Conservation (phyloP, 2,888 invertebrate genomes). For the Sinopyrophorus schimmeli region DNA sequence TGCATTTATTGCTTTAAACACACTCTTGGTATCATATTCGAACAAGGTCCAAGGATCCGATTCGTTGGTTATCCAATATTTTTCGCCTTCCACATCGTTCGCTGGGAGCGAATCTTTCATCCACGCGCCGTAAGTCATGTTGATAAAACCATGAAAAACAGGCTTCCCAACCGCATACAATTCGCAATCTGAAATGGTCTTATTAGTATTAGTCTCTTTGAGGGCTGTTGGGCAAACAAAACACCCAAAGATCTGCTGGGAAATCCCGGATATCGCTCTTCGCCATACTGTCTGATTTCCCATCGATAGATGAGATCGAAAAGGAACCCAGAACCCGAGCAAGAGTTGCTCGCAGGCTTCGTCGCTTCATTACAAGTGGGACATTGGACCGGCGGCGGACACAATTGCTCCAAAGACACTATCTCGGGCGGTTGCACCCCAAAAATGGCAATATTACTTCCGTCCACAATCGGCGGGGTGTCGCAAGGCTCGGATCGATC, state of each 20-base stretch:
- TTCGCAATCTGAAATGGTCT: conserved; percentile 73
- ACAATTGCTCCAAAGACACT: conserved; percentile 63
- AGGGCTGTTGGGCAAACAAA: no score
- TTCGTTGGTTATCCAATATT: conserved; percentile 83
- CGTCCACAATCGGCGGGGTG: conserved; percentile 53
- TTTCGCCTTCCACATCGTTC: conserved; percentile 63
- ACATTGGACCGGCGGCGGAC: conserved; percentile 64
- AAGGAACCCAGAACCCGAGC: conserved; percentile 60
- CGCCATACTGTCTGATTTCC: conserved; percentile 61
- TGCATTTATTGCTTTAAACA: conserved; percentile 64
- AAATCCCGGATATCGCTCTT: conserved; percentile 62
- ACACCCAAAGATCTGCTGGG: conserved; percentile 58
- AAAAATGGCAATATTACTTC: conserved; percentile 53
- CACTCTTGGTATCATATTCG: conserved; percentile 76
- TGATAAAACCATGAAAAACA: conserved; percentile 81
- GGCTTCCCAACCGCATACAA: conserved; percentile 93
- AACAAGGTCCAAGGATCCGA: conserved; percentile 72
- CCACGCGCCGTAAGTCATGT: conserved; percentile 82
- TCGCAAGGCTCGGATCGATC: conserved; percentile 58
- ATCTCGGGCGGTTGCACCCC: conserved; percentile 66
- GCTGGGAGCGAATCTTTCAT: conserved; percentile 72
- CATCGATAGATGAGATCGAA: conserved; percentile 61
- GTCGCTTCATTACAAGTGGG: conserved; percentile 62
- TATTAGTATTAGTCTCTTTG: no score
- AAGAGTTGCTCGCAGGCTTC: conserved; percentile 47